Evolutionary conservation across 2,797 vertebrate species (phyloP), one percentile per base, ranked within the genome.

Genomic region (Phylloscopus collybita): DNA sequence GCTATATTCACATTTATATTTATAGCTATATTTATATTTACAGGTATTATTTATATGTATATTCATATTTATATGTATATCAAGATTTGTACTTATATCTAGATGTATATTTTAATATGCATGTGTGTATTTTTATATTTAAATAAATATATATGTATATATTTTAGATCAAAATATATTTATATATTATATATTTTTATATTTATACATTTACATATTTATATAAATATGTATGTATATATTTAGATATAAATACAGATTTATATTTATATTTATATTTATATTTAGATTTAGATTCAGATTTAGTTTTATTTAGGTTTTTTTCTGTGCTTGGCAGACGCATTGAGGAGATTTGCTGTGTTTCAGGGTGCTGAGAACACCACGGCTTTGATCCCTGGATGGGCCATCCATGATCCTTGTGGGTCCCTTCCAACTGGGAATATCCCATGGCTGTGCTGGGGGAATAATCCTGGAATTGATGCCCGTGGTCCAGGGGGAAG

Each of bases 391-490:
- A 74, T 12, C 44, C 56, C n/a, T 19, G 71, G 15, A 5, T 23
- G 71, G 30, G 10, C 38, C 38, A 9, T 21, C 9, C 42, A 2
- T 1, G 5, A 57, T 73, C 42, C 54, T 10, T 6, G 22, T 3
- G n/a, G 15, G 2, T 36, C n/a, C 20, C n/a, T 26, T 21, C 34
- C 72, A 15, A 0, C 44, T 25, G 6, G 27, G 71, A 30, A 10
- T 6, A 10, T 34, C 40, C 40, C 6, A 1, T 32, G 5, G 0
- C 21, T 36, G 27, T 11, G 3, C 22, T n/a, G 36, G 25, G 78
- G 72, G 62, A 32, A 11, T 2, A 65, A 8, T 1, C 76, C 26
- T n/a, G 42, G 38, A 66, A 25, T 61, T 38, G 12, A 2, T 57
- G 78, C 64, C 90, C 44, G 1, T 10, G 38, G 60, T 5, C 49